Percentiles rank a stretch among this genome's conserved stretches.
Conservation (phyloP, 2,888 invertebrate species). For the Tiliacea citrago region DNA sequence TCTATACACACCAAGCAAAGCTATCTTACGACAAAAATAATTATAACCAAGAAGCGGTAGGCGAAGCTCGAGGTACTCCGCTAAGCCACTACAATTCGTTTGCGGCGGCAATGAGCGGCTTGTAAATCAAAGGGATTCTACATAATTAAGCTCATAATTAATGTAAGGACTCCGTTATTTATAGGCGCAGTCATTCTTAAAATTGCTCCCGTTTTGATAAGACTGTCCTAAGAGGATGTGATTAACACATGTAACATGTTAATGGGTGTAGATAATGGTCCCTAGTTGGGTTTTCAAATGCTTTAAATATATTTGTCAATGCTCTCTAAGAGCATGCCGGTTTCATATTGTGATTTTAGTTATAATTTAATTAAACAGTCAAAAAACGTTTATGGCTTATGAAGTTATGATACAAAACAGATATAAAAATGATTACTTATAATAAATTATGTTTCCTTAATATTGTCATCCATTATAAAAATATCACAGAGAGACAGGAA, state of each 20-base stretch:
- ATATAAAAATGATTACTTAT: conserved; percentile 76
- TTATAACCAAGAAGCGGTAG: conserved; percentile 82
- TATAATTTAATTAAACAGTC: conserved; percentile 71
- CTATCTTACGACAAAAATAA: conserved; percentile 87
- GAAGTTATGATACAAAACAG: conserved; percentile 61
- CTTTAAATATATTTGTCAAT: conserved; percentile 62
- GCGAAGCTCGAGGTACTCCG: conserved; percentile 84
- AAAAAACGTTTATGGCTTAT: conserved; percentile 64
- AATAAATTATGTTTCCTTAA: conserved; percentile 83
- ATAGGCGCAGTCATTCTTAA: conserved; percentile 89
- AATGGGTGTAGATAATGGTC: conserved; percentile 82
- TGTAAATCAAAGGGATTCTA: conserved; percentile 91
- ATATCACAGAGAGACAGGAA: conserved; percentile 80
- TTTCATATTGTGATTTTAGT: conserved; percentile 60
- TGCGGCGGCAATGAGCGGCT: conserved; percentile 88
- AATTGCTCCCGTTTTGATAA: conserved; percentile 88
- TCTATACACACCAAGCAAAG: conserved; percentile 75
- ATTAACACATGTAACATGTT: conserved; percentile 87
- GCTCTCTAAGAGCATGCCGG: conserved; percentile 46
- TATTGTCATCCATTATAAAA: conserved; percentile 79
- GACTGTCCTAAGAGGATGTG: conserved; percentile 80
- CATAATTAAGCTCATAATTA: conserved; percentile 90
- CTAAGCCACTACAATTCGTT: conserved; percentile 90
- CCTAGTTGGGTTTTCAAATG: conserved; percentile 69
- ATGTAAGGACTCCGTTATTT: conserved; percentile 89